Conservation (phyloP, 2,113 vertebrate genomes). For the Siniperca chuatsi region DNA sequence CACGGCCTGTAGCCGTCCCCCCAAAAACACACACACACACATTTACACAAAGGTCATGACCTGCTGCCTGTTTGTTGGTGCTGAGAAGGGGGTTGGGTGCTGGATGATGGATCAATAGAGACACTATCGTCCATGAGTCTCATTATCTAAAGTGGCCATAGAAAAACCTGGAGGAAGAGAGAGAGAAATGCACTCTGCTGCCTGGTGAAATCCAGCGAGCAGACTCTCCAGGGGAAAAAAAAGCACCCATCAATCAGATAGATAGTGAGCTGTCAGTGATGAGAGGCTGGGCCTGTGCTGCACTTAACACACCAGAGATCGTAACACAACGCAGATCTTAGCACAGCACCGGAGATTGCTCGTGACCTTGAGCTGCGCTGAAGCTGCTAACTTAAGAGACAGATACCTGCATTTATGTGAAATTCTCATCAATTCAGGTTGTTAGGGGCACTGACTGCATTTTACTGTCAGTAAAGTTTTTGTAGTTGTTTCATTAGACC, state of each 20-base stretch:
- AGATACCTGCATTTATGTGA: neutral
- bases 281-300: neutral
- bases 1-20: neutral
- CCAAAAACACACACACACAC: neutral
- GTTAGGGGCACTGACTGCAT: neutral
- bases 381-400: neutral
- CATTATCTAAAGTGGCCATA: constrained; percentile 76
- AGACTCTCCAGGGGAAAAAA: neutral
- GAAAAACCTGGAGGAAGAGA: constrained; percentile 32
- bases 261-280: constrained; percentile 50
- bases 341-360: neutral
- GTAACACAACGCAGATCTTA: neutral
- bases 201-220: constrained; percentile 3
- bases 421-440: neutral
- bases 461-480: neutral
- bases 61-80: constrained; percentile 12
- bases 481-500: neutral
- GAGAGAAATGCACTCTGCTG: constrained; percentile 12
- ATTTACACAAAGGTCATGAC: constrained; percentile 55
- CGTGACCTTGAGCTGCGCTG: constrained; percentile 42
- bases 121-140: constrained; percentile 28
- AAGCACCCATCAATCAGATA: constrained; percentile 30
- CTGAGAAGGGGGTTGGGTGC: constrained; percentile 15
- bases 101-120: constrained; percentile 52
- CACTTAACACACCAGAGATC: constrained; percentile 47